Evolutionary conservation across 2,113 vertebrate species (phyloP), one percentile per base, ranked within the genome.

Genomic region (Burhinus oedicnemus): DNA sequence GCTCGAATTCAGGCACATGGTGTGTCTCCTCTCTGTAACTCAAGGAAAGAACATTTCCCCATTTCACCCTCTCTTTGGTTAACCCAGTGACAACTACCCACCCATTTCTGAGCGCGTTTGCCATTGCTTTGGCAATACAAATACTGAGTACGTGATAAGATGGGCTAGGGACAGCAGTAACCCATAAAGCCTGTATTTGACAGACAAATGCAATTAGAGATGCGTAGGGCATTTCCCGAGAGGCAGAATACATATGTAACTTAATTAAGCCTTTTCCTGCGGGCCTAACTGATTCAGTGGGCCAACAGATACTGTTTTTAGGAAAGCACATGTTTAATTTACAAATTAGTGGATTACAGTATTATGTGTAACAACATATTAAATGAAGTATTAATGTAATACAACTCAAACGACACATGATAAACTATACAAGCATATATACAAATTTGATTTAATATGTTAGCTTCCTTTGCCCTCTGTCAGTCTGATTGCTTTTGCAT

Each of bases 391-490:
- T 98, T 97, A 97, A 95, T 95, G 94, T 98, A 97, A 98, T 96
- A 94, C 88, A 98, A 97, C 95, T 75, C 92, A 97, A 97, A 96
- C 34, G 83, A 98, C 97, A 97, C 70, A 95, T 93, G 92, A 98
- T 98, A 97, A 98, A 97, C 92, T 97, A 52, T 72, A 95, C 92
- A 96, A 98, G 96, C 78, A 44, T 95, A 97, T 97, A 97, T 94
- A 98, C 95, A 97, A 97, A 98, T 98, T 98, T 98, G 96, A 98
- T 97, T 98, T 98, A 98, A 97, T 97, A 97, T 85, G 94, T 97
- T 97, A 54, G 40, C 95, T 98, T 95, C 85, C 92, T 97, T 97
- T 97, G 97, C 97, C 98, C 98, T 98, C 97, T 98, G 97, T 96
- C 97, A 97, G 92, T 97, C 92, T 96, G 97, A 98, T 97, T 98